Conservation (phyloP, 2,888 invertebrate genomes). For the Drymonia ruficornis region DNA sequence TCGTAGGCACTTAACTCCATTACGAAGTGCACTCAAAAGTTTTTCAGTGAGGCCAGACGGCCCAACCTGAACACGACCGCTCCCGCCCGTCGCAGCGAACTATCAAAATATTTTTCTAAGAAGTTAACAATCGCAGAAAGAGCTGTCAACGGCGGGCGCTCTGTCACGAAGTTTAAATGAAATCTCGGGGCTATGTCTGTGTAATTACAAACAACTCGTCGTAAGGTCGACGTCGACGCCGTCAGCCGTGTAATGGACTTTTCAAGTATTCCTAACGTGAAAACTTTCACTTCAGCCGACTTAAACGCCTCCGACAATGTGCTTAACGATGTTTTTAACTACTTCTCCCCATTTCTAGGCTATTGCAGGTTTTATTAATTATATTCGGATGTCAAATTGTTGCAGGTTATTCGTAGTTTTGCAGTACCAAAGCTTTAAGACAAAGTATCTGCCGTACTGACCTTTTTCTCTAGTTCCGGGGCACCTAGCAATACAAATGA, state of each 20-base stretch:
- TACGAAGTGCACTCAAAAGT: constrained; percentile 3
- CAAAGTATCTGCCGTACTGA: too few relatives aligned
- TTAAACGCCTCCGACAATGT: constrained; percentile 77
- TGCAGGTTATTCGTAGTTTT: constrained; percentile 12
- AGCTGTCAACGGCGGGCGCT: constrained; percentile 59
- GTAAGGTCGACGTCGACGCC: constrained; percentile 68
- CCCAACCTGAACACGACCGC: not conserved
- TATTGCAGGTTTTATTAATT: constrained; percentile 73
- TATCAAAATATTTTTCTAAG: constrained; percentile 55
- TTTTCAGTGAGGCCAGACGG: not conserved
- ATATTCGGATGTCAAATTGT: constrained; percentile 55
- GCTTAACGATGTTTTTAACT: constrained; percentile 81
- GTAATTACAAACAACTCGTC: constrained; percentile 78
- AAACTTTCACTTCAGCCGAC: constrained; percentile 75
- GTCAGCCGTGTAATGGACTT: constrained; percentile 82
- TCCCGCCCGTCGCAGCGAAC: constrained; percentile 11
- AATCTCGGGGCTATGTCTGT: constrained; percentile 74
- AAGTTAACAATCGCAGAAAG: constrained; percentile 63
- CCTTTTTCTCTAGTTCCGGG: too few relatives aligned
- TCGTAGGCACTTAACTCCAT: constrained; percentile 1
- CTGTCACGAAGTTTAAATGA: constrained; percentile 79
- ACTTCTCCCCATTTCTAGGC: constrained; percentile 66
- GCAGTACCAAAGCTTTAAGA: too few relatives aligned
- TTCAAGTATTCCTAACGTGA: constrained; percentile 81
- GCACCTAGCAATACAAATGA: too few relatives aligned